Percentiles rank a stretch among this genome's conserved stretches.
Evolutionary conservation across 2,888 invertebrate species (phyloP).

Genomic region (Habroteleia sp.): DNA sequence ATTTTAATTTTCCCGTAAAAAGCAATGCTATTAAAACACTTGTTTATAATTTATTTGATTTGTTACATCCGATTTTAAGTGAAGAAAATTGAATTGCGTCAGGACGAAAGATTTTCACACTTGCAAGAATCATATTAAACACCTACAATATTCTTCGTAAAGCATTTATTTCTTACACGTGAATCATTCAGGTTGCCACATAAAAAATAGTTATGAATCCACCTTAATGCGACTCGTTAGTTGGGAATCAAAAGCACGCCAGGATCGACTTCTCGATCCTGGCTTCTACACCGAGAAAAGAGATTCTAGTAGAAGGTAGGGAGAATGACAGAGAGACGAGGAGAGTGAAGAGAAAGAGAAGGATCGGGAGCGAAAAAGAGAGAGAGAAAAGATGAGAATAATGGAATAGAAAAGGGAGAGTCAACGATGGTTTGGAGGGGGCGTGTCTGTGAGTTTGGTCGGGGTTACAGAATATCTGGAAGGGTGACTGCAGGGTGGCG

Average conservation of each 20-base stretch:
- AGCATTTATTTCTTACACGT: too few species aligned
- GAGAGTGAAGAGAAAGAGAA: slow-evolving; percentile 4
- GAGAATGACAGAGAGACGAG: background rate
- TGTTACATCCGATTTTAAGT: too few species aligned
- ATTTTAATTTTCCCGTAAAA: too few species aligned
- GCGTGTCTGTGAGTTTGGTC: slow-evolving; percentile 45
- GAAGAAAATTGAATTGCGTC: too few species aligned
- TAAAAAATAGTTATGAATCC: slow-evolving; percentile 56
- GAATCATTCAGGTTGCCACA: background rate
- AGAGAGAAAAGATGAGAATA: slow-evolving; percentile 40
- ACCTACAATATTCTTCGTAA: too few species aligned
- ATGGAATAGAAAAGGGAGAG: slow-evolving; percentile 48
- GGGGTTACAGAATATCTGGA: slow-evolving; percentile 55
- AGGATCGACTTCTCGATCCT: slow-evolving; percentile 50
- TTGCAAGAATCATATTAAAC: too few species aligned
- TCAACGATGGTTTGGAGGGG: slow-evolving; percentile 13
- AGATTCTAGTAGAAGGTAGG: background rate
- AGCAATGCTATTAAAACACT: too few species aligned
- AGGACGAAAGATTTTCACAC: too few species aligned
- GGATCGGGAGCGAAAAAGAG: slow-evolving; percentile 13
- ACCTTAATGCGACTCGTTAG: slow-evolving; percentile 73
- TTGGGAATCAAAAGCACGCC: slow-evolving; percentile 58
- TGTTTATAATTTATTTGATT: too few species aligned
- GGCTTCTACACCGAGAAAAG: slow-evolving; percentile 25
- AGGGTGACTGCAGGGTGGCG: slow-evolving; percentile 52